Evolutionary conservation across 2,888 invertebrate genomes (phyloP).

Genomic region (Hololepta plana): DNA sequence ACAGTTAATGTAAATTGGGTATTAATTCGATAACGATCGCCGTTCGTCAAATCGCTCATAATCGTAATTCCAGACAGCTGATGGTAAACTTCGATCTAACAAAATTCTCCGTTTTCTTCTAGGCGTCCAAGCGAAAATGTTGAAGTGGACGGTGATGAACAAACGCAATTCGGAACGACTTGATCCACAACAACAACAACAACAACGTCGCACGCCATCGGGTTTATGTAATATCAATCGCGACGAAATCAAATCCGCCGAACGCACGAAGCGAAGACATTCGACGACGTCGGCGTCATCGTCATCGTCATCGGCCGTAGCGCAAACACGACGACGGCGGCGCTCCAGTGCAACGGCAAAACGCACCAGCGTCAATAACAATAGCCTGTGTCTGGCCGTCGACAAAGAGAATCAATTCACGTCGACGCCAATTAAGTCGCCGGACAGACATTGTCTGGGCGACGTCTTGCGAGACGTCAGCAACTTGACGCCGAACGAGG

Average conservation of each 20-base stretch:
- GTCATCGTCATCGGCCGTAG: constrained; percentile 5
- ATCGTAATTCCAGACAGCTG: too few relatives aligned
- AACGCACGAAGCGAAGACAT: constrained; percentile 13
- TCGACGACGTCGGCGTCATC: constrained; percentile 21
- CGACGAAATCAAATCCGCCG: constrained; percentile 4
- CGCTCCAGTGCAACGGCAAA: constrained; percentile 5
- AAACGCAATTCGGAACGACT: constrained; percentile 10
- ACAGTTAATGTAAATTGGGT: too few relatives aligned
- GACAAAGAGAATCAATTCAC: constrained; percentile 41
- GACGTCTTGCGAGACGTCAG: constrained; percentile 40
- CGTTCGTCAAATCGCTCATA: too few relatives aligned
- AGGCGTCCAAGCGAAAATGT: too few relatives aligned
- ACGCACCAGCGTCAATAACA: constrained; percentile 21
- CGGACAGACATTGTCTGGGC: constrained; percentile 16
- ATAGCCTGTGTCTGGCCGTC: constrained; percentile 27
- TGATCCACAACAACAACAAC: constrained; percentile 5
- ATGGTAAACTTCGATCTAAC: too few relatives aligned
- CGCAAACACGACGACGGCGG: constrained; percentile 10
- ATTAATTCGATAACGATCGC: too few relatives aligned
- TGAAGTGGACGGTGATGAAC: constrained; percentile 39
- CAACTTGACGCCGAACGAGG: constrained; percentile 37
- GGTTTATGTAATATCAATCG: constrained; percentile 5
- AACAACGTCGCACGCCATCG: constrained; percentile 8
- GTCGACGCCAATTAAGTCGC: constrained; percentile 36
- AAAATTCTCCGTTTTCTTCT: too few relatives aligned